phyloP scores from a whole-genome alignment of 2,888 invertebrate species.

The Calameuta pallipes region DNA sequence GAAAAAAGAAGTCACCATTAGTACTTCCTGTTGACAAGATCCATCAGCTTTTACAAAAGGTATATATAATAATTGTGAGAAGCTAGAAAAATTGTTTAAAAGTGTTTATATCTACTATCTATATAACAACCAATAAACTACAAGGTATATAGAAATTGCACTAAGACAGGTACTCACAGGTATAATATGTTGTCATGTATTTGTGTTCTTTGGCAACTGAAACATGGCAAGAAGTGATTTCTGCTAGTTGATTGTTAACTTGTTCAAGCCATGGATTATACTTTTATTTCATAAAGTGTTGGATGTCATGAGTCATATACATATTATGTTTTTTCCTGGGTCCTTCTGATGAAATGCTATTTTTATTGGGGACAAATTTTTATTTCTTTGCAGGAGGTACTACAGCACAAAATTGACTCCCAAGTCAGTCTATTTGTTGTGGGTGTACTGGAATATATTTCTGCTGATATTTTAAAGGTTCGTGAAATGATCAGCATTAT shows the following conservation, averaged over 20 bases:
- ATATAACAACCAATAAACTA: not conserved
- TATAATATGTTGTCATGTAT: not conserved
- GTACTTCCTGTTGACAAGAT: constrained; percentile 90
- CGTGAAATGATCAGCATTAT: constrained; percentile 26
- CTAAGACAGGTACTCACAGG: not conserved
- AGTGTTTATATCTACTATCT: not conserved
- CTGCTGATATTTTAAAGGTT: constrained; percentile 92
- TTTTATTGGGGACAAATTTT: constrained; percentile 25
- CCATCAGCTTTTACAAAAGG: constrained; percentile 87
- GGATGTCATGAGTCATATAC: not conserved
- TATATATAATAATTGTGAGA: constrained; percentile 50
- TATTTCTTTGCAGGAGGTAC: constrained; percentile 76
- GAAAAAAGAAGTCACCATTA: constrained; percentile 78
- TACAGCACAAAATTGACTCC: constrained; percentile 87
- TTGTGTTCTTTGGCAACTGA: not conserved
- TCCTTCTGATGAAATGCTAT: not conserved
- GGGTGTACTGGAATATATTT: constrained; percentile 94
- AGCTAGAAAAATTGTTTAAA: not conserved
- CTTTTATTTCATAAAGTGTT: not conserved
- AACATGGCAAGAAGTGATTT: not conserved
- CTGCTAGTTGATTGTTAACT: not conserved
- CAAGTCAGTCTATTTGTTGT: constrained; percentile 91
- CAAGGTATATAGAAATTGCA: not conserved
- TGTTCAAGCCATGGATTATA: not conserved
- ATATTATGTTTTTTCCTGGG: not conserved